A percentile compares a stretch with the other conserved stretches of the same genome.
Evolutionary conservation across 1,140 invertebrate genomes (phyloP).

Genomic region (Melanaphis sacchari): DNA sequence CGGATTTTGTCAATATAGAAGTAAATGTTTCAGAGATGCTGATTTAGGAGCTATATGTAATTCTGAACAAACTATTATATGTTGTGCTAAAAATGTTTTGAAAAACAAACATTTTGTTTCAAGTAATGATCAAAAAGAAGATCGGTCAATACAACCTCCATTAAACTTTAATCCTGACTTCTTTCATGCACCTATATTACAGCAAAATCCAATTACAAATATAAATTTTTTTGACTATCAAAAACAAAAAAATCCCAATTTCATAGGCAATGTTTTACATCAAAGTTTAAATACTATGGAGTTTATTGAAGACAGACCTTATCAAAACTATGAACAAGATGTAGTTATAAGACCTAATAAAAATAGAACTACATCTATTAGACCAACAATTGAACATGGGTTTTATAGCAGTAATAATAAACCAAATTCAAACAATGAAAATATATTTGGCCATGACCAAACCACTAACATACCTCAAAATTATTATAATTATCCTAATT

Average conservation of each 20-base stretch:
- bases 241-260: neutral
- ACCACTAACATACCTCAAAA: conserved; percentile 26
- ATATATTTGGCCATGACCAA: neutral
- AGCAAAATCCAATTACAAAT: neutral
- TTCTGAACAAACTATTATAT: conserved; percentile 24
- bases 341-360: conserved; percentile 24
- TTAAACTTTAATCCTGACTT: conserved; percentile 27
- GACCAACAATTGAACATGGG: neutral
- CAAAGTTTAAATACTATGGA: conserved; percentile 17
- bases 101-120: neutral
- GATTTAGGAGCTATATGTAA: conserved; percentile 37
- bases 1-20: conserved; percentile 31
- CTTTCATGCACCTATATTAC: neutral
- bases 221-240: conserved; percentile 15
- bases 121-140: neutral
- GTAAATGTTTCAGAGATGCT: neutral
- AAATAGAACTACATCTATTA: neutral
- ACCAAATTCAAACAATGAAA: neutral
- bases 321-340: conserved; percentile 35
- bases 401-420: neutral
- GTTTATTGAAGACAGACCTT: conserved; percentile 39
- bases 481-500: conserved; percentile 29
- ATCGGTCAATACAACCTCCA: neutral
- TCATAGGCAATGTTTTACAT: neutral
- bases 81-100: conserved; percentile 27